Conservation (phyloP, 1,140 invertebrate species). For the Papilio dardanus region DNA sequence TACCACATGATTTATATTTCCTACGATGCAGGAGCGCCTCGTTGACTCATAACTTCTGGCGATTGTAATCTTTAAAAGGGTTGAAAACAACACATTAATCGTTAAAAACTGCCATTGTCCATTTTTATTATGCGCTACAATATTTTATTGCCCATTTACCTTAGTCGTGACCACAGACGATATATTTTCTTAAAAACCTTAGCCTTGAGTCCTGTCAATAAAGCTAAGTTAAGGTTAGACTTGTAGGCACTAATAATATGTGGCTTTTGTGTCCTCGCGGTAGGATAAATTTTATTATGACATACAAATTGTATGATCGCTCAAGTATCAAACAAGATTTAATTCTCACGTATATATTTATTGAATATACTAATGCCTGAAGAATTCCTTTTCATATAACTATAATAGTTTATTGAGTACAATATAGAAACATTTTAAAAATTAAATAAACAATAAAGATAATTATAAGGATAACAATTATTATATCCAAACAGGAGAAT, state of each 20-base stretch:
- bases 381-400: slow-evolving; percentile 3
- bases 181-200: not conserved
- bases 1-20: slow-evolving; percentile 30
- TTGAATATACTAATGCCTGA: not conserved
- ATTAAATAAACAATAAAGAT: not conserved
- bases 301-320: slow-evolving; percentile 1
- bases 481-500: not conserved
- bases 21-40: slow-evolving; percentile 15
- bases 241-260: too few relatives aligned
- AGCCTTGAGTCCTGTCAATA: not conserved
- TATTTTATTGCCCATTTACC: not conserved
- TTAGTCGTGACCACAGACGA: not conserved
- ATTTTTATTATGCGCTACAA: not conserved
- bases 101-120: not conserved
- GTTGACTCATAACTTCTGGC: slow-evolving; percentile 25
- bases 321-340: not conserved
- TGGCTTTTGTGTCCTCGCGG: not conserved
- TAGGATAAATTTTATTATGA: not conserved
- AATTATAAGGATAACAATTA: not conserved
- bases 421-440: slow-evolving; percentile 4
- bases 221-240: not conserved
- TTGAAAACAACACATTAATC: not conserved
- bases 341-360: not conserved
- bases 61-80: slow-evolving; percentile 29
- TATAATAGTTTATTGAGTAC: not conserved